A percentile compares a stretch with the other conserved stretches of the same genome.
Evolutionary conservation across 2,888 invertebrate species (phyloP).

Genomic region (Phasia obesa): DNA sequence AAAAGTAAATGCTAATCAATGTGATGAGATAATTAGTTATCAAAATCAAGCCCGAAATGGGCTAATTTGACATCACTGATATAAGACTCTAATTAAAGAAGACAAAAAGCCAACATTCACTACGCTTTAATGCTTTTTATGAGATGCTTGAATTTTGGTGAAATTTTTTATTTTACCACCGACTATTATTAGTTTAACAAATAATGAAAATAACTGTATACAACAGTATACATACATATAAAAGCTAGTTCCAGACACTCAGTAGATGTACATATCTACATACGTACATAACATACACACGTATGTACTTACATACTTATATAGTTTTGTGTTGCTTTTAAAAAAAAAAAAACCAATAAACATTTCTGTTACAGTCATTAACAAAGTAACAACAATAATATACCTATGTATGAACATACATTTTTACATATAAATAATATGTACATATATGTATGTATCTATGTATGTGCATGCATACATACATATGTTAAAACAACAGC

Average conservation of each 20-base stretch:
- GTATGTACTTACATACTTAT: neutral
- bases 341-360: neutral
- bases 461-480: neutral
- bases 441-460: too few relatives aligned
- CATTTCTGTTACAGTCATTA: too few relatives aligned
- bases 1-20: too few relatives aligned
- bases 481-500: neutral
- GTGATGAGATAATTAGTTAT: too few relatives aligned
- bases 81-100: conserved; percentile 53
- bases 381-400: too few relatives aligned
- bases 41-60: too few relatives aligned
- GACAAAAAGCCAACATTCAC: conserved; percentile 35
- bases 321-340: neutral
- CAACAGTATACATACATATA: neutral
- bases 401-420: too few relatives aligned
- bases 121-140: conserved; percentile 53
- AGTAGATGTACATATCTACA: too few relatives aligned
- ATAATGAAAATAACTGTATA: conserved; percentile 18
- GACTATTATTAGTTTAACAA: conserved; percentile 20
- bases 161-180: conserved; percentile 50
- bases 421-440: too few relatives aligned
- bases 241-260: conserved; percentile 56
- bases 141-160: conserved; percentile 66
- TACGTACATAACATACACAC: too few relatives aligned
- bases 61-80: too few relatives aligned